Conservation (phyloP, 2,113 vertebrate genomes). For the Sus scrofa region T2T-Sscrofa CM000826.6:87650001-87650500, state of each 20-base stretch:
- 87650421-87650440: background rate
- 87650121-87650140: background rate
- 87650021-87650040: too few species aligned
- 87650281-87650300: background rate
- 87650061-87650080: too few species aligned
- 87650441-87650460: background rate
- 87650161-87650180: background rate
- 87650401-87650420: background rate
- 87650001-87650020: too few species aligned
- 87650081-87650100: too few species aligned
- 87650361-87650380: background rate
- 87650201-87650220: background rate
- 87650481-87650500: background rate
- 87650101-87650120: background rate
- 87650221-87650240: background rate
- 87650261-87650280: background rate
- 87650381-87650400: background rate
- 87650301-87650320: background rate
- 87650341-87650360: conserved; percentile 8
- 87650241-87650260: background rate
- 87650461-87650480: background rate
- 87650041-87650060: too few species aligned
- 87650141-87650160: background rate
- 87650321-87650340: background rate
- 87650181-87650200: background rate